Percentiles rank a stretch among this genome's conserved stretches.
phyloP scores from a whole-genome alignment of 1,140 invertebrate species.

The Drosophila seguyi region DNA sequence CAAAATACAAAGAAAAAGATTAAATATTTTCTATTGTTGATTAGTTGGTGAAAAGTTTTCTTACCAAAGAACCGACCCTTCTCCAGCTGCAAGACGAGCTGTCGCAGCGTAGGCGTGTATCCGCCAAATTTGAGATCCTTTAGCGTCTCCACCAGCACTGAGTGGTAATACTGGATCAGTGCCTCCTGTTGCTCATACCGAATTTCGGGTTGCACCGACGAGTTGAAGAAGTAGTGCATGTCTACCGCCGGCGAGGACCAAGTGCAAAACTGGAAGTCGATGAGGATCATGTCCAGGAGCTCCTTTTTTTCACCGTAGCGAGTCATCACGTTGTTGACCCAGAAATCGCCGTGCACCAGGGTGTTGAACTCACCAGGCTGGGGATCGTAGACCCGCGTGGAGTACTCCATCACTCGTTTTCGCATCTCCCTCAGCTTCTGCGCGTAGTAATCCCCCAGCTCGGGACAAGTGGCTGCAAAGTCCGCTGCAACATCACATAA shows the following conservation, averaged over 20 bases:
- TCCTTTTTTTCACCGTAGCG: conserved; percentile 85
- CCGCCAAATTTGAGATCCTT: conserved; percentile 58
- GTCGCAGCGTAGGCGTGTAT: no score
- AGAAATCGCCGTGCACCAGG: no score
- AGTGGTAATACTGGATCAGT: no score
- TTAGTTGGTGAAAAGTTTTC: neutral
- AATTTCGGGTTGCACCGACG: conserved; percentile 51
- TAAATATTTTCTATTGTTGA: neutral
- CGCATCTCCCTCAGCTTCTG: no score
- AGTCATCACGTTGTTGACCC: conserved; percentile 89
- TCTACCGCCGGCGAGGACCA: conserved; percentile 79
- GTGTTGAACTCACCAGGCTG: no score
- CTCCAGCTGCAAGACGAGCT: conserved; percentile 71
- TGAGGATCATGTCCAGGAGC: no score
- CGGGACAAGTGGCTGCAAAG: no score
- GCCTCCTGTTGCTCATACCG: conserved; percentile 50
- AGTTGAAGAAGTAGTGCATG: conserved; percentile 76
- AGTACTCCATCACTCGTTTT: no score
- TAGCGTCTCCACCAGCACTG: conserved; percentile 62
- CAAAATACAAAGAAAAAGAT: no score
- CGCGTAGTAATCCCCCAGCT: no score
- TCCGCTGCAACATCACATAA: no score
- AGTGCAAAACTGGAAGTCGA: conserved; percentile 79
- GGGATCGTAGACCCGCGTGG: no score
- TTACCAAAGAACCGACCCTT: conserved; percentile 73